A percentile compares a stretch with the other conserved stretches of the same genome.
Evolutionary conservation across 1,140 invertebrate species (phyloP).

Genomic region (Drepana arcuata): DNA sequence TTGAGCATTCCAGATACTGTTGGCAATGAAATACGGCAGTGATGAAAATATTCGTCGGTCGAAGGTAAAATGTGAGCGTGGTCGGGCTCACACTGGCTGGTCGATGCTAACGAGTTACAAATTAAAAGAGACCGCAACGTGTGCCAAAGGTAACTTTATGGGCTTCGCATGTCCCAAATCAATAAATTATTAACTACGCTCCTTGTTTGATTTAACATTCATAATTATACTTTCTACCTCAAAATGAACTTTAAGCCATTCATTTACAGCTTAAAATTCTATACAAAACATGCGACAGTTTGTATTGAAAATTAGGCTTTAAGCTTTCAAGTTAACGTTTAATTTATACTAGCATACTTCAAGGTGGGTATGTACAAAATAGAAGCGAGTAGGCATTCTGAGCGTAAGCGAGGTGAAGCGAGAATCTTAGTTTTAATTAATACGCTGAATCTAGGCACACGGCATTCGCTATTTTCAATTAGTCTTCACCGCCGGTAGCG

Average conservation of each 20-base stretch:
- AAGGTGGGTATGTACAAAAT: conserved; percentile 41
- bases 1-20: conserved; percentile 8
- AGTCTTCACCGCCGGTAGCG: conserved; percentile 50
- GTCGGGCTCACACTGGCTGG: conserved; percentile 30
- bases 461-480: conserved; percentile 60
- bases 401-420: conserved; percentile 45
- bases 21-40: conserved; percentile 17
- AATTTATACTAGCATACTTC: conserved; percentile 42
- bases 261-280: conserved; percentile 38
- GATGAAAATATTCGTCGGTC: conserved; percentile 34
- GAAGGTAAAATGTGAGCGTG: conserved; percentile 45
- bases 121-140: conserved; percentile 66
- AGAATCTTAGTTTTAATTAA: conserved; percentile 66
- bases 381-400: conserved; percentile 46
- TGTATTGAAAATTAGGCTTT: conserved; percentile 50
- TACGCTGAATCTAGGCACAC: conserved; percentile 47
- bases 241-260: conserved; percentile 40
- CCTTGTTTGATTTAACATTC: conserved; percentile 66
- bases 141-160: conserved; percentile 70
- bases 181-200: conserved; percentile 71
- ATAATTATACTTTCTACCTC: conserved; percentile 33
- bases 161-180: conserved; percentile 70
- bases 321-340: conserved; percentile 36
- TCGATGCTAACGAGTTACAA: conserved; percentile 67
- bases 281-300: conserved; percentile 11